These are phyloP conservation scores for Holothuria glaberrima DNA, from an alignment of 35 echinoderm and acorn worm genomes.

Conservation along the genomic window DNA sequence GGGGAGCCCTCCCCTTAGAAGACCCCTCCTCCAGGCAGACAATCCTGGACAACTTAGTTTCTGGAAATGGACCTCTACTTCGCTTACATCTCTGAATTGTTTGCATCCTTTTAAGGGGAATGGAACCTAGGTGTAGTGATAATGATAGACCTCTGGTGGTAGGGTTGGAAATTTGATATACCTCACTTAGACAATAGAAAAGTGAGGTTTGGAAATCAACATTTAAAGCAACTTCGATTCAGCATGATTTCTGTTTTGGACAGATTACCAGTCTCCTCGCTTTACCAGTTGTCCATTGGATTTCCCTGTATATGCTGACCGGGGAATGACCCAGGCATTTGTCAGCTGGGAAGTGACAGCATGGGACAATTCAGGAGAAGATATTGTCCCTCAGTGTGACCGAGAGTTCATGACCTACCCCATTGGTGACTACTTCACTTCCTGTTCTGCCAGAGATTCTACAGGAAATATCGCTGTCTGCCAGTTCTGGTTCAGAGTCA, in stretches of 20 bases:
- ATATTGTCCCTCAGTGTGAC: not conserved
- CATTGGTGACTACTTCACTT: conserved; percentile 26
- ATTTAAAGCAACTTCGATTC: too few relatives aligned
- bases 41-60: too few relatives aligned
- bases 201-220: too few relatives aligned
- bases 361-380: conserved; percentile 28
- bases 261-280: conserved; percentile 30
- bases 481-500: conserved; percentile 21
- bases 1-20: too few relatives aligned
- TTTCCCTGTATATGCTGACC: conserved; percentile 30
- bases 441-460: conserved; percentile 43
- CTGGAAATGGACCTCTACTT: too few relatives aligned
- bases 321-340: conserved; percentile 12
- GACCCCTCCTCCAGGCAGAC: too few relatives aligned
- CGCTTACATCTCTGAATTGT: too few relatives aligned
- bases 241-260: not conserved
- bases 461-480: conserved; percentile 27
- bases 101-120: too few relatives aligned
- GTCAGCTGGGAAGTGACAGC: conserved; percentile 47
- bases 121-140: too few relatives aligned
- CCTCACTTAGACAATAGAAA: too few relatives aligned
- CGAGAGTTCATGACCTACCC: not conserved
- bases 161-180: too few relatives aligned
- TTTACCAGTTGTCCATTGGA: conserved; percentile 40
- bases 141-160: too few relatives aligned